A percentile compares a stretch with the other conserved stretches of the same genome.
These are phyloP conservation scores for Micromussa lordhowensis DNA, from an alignment of 92 coral and sea anemone genomes.

Conservation along the genomic window DNA sequence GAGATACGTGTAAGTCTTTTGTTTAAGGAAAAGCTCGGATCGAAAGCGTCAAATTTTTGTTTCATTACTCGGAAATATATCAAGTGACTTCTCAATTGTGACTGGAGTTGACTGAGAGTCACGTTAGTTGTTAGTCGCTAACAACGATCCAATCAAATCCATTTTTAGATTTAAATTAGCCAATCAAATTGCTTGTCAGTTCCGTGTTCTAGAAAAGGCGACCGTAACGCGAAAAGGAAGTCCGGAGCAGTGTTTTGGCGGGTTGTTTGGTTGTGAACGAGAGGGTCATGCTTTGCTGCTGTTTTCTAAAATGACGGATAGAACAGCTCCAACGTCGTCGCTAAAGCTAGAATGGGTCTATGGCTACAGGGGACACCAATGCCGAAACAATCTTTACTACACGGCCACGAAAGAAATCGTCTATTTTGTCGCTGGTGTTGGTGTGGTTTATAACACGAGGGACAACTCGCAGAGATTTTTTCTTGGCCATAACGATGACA, in stretches of 20 bases:
- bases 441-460: slow-evolving; percentile 89
- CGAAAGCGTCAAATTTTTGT: too few relatives aligned
- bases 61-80: too few relatives aligned
- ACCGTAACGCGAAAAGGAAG: slow-evolving; percentile 30
- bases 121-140: not conserved
- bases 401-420: slow-evolving; percentile 89
- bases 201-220: slow-evolving; percentile 22
- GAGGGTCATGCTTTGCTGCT: slow-evolving; percentile 1
- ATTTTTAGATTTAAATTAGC: slow-evolving; percentile 6
- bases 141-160: not conserved
- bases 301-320: slow-evolving; percentile 82
- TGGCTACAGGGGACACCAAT: slow-evolving; percentile 98
- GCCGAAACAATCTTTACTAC: slow-evolving; percentile 94
- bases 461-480: slow-evolving; percentile 92
- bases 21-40: too few relatives aligned
- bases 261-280: slow-evolving; percentile 40
- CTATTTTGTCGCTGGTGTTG: slow-evolving; percentile 99
- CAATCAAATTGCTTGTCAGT: slow-evolving; percentile 29
- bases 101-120: not conserved
- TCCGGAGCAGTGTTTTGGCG: slow-evolving; percentile 53
- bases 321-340: slow-evolving; percentile 95
- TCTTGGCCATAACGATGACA: slow-evolving; percentile 97
- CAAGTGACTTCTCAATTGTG: too few relatives aligned
- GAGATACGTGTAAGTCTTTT: too few relatives aligned
- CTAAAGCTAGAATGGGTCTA: slow-evolving; percentile 98